Base-by-base conservation (phyloP, 2,797 vertebrate species). In the Allobates femoralis region DNA sequence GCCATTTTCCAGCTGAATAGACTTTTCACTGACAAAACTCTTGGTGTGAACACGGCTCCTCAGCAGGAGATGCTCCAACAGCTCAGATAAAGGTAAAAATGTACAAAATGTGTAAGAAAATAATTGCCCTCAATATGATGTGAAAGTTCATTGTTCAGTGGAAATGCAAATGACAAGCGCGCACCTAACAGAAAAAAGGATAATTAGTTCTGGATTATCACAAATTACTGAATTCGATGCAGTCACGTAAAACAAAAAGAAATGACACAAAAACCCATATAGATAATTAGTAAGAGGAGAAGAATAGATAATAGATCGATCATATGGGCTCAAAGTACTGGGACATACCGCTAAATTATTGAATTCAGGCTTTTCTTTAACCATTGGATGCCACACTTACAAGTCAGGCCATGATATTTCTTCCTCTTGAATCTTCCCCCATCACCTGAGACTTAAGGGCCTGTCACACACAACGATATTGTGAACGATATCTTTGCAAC, bases 1-100 rank as follows among this genome's bases (percentile, higher is more conserved):
- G n/a, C 37, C 34, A 60, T 80, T 64, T 80, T 46, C 78, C n/a
- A 62, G 58, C 4, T 28, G n/a, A 64, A 64, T 62, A 41, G 58
- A 23, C 34, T 62, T 41, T 12, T 41, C 12, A 79, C 28, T 60
- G 34, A 64, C 19, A 58, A 64, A 80, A 28, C 14, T n/a, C 77
- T 79, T 0, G 18, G 78, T 62, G 58, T 64, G 37, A 80, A 64
- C n/a, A 46, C 5, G 8, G 15, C 55, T 34, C 21, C 30, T 58
- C 76, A 55, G 30, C 32, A 34, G 55, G 71, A 50, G 71, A 60
- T 56, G 78, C 8, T n/a, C 10, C 11, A 37, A 64, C 78, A 79
- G 58, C 37, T 79, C 14, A 41, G 1, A 46, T 10, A 79, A 46
- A 80, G 58, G 37, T 16, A 80, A 80, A 50, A 46, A 3, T 56